Conservation (phyloP, 2,888 invertebrate genomes). For the Venusia cambrica region DNA sequence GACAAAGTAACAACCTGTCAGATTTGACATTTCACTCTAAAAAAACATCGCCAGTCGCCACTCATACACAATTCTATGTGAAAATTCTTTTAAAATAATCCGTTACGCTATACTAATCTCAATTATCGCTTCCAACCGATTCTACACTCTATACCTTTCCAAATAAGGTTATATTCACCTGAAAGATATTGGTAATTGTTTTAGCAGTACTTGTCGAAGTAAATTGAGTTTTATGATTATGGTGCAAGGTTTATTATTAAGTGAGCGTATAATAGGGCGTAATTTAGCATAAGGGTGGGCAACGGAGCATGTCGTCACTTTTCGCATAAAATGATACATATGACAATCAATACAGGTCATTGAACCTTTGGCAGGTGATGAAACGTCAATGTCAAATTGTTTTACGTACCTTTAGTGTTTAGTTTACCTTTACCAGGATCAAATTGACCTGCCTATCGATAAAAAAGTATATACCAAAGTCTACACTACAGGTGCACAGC, state of each 20-base stretch:
- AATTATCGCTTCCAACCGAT: conserved; percentile 16
- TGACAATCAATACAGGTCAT: conserved; percentile 49
- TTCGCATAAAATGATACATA: conserved; percentile 52
- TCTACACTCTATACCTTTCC: conserved; percentile 6
- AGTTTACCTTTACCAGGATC: too few species aligned
- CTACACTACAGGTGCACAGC: too few species aligned
- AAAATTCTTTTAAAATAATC: conserved; percentile 46
- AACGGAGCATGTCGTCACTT: conserved; percentile 53
- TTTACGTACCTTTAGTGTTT: background rate
- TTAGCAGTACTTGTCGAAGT: conserved; percentile 3
- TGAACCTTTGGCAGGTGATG: conserved; percentile 31
- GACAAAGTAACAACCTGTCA: conserved; percentile 9
- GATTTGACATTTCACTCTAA: conserved; percentile 19
- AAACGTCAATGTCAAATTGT: conserved; percentile 9
- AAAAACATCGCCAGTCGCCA: conserved; percentile 23
- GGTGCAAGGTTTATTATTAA: conserved; percentile 17
- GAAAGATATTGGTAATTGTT: conserved; percentile 18
- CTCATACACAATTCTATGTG: conserved; percentile 39
- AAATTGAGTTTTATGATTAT: conserved; percentile 16
- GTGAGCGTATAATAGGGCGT: conserved; percentile 17
- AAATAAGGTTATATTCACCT: conserved; percentile 17
- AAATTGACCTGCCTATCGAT: too few species aligned
- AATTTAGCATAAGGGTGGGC: conserved; percentile 52
- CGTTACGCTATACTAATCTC: conserved; percentile 34
- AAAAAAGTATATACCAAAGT: too few species aligned